Base-by-base conservation (phyloP, 1,140 invertebrate species). In the Diachasma alloeum region DNA sequence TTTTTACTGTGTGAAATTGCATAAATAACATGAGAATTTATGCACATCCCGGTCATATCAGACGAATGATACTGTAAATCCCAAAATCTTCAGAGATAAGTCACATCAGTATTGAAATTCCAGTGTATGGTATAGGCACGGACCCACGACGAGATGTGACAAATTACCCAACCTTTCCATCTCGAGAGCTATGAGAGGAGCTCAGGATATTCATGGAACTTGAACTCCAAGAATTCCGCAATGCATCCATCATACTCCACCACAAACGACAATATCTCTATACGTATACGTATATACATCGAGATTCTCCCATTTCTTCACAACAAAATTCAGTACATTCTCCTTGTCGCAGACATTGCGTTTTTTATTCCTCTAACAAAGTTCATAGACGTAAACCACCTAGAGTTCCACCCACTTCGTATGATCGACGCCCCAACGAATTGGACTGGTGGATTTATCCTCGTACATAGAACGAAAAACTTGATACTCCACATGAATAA, bases 191-290 rank as follows among this genome's bases (percentile, higher is more conserved):
- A 53, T 59, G 17, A 37, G 36, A 73, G 36, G 37, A 63, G 46
- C 53, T 59, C 46, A 48, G 74, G 44, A 53, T 44, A 75, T 75
- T 44, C 53, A 44, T 39, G 66, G 69, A 71, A 74, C 66, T 71
- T 59, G 48, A 75, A 79, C 75, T 79, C 48, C 19, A 67, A n/a
- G 75, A 76, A 79, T 76, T 79, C 36, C 78, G 70, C 48, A 46
- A 70, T n/a, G 78, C 84, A 86, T 87, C 84, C 82, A 86, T 87
- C 86, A 87, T 86, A 85, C 74, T 79, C 78, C 24, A 67, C 48
- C 59, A 68, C 66, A 39, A 68, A 42, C 81, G 75, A 76, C 75
- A 81, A 79, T 81, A 80, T 17, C 66, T 66, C 68, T 42, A 42
- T 42, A 42, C 9, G 9, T 13, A 11, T n/a, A n/a, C n/a, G n/a